A percentile compares a stretch with the other conserved stretches of the same genome.
Conservation (phyloP, 2,113 vertebrate species). For the Dryoscopus gambensis region DNA sequence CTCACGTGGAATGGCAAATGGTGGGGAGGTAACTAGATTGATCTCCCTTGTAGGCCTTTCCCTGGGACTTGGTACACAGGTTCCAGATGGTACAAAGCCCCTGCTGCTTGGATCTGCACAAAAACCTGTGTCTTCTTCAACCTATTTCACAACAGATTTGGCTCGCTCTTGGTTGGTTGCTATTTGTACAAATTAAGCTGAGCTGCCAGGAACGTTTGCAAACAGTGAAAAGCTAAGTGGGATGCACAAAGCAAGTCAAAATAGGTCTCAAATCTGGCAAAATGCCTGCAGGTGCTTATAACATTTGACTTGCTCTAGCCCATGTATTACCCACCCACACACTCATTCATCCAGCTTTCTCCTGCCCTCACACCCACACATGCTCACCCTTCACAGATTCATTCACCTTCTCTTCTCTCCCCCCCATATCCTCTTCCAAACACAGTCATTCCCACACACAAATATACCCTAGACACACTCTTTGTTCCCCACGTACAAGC, state of each 20-base stretch:
- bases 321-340: constrained; percentile 7
- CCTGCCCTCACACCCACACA: background rate
- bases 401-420: constrained; percentile 21
- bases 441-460: background rate
- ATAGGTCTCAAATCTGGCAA: background rate
- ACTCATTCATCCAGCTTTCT: constrained; percentile 32
- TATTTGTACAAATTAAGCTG: constrained; percentile 55
- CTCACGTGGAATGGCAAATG: constrained; percentile 9
- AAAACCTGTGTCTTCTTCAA: constrained; percentile 18
- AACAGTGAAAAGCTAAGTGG: constrained; percentile 51
- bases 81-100: constrained; percentile 63
- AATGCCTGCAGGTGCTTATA: constrained; percentile 13
- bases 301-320: constrained; percentile 17
- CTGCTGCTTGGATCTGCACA: constrained; percentile 55
- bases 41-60: constrained; percentile 20
- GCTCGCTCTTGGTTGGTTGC: constrained; percentile 9
- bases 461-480: background rate
- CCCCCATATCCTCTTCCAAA: background rate
- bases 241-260: constrained; percentile 47
- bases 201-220: constrained; percentile 47
- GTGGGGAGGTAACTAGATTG: background rate
- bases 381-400: background rate
- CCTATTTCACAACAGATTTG: constrained; percentile 55
- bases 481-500: background rate
- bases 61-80: constrained; percentile 9